phyloP scores from a whole-genome alignment of 1,140 invertebrate genomes.

The Macrostomum lignano region DNA sequence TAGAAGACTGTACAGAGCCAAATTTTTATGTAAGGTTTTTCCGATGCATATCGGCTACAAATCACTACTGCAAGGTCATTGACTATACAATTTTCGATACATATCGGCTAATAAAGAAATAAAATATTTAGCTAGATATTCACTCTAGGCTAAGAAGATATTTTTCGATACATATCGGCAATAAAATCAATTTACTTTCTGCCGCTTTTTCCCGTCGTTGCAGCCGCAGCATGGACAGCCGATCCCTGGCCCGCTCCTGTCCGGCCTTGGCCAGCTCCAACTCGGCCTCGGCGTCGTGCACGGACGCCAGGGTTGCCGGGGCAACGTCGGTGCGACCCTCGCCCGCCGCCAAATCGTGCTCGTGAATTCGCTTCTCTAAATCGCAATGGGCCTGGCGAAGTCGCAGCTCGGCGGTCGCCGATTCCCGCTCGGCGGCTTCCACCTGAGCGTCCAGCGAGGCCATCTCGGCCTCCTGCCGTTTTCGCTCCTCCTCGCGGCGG shows the following conservation, averaged over 20 bases:
- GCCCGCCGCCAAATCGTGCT: conserved; percentile 13
- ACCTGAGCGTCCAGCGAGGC: too few relatives aligned
- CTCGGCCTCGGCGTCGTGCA: conserved; percentile 14
- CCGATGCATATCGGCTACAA: too few relatives aligned
- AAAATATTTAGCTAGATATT: background rate
- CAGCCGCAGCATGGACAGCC: conserved; percentile 14
- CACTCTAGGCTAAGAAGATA: background rate
- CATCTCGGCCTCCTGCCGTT: too few relatives aligned
- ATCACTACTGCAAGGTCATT: too few relatives aligned
- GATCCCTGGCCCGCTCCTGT: conserved; percentile 15
- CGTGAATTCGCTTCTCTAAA: conserved; percentile 15
- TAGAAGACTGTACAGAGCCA: background rate
- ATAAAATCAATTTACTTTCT: too few relatives aligned
- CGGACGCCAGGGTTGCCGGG: background rate
- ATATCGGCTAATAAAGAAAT: background rate
- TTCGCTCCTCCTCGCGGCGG: too few relatives aligned
- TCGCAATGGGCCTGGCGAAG: conserved; percentile 13
- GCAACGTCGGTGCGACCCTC: too few relatives aligned
- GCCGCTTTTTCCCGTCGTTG: conserved; percentile 15
- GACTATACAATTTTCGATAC: background rate
- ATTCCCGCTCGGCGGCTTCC: too few relatives aligned
- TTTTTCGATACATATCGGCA: too few relatives aligned
- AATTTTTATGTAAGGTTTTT: conserved; percentile 5
- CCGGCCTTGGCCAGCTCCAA: conserved; percentile 17
- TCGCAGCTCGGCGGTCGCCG: too few relatives aligned